Evolutionary conservation across 2,797 vertebrate genomes (phyloP).

Genomic region (Pantherophis alleghaniensis): DNA sequence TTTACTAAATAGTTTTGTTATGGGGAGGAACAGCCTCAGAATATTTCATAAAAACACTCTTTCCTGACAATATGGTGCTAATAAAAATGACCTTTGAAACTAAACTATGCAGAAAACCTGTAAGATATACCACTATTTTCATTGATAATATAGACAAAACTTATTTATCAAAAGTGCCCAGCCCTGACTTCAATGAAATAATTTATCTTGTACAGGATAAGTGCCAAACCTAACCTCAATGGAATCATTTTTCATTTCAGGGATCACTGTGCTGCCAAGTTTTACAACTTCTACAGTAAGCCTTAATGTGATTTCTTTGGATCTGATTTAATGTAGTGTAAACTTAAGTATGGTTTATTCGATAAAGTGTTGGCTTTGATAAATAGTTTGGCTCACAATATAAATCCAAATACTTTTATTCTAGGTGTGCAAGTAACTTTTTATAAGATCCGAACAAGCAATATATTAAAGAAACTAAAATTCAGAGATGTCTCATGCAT

Average conservation of each 20-base stretch:
- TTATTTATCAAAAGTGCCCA: neutral
- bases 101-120: neutral
- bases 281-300: neutral
- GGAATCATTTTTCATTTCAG: neutral
- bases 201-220: neutral
- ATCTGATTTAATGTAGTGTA: neutral
- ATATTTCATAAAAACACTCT: neutral
- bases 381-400: neutral
- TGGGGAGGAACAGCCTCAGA: neutral
- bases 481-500: neutral
- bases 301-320: neutral
- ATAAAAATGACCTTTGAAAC: neutral
- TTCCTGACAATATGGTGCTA: neutral
- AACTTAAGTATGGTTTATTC: neutral
- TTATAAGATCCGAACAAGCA: neutral
- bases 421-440: neutral
- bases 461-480: neutral
- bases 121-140: neutral
- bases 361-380: neutral
- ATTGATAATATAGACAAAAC: neutral
- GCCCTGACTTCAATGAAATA: neutral
- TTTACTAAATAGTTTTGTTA: neutral
- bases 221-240: neutral
- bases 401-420: neutral
- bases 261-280: neutral